A percentile compares a stretch with the other conserved stretches of the same genome.
Conservation (phyloP, 2,797 vertebrate species). For the Columba guinea region DNA sequence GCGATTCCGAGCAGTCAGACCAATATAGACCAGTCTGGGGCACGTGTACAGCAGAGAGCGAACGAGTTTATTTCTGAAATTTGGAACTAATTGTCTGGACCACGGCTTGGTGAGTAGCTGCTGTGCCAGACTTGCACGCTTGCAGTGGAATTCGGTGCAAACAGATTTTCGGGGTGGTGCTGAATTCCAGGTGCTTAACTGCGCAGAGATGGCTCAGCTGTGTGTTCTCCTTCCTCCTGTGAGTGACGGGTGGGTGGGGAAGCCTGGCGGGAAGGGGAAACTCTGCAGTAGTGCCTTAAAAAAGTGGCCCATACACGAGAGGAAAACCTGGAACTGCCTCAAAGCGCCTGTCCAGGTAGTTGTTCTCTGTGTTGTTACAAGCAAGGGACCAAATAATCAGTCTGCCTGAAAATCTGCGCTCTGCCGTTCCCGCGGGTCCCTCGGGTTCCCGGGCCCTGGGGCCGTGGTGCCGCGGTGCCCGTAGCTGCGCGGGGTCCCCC, state of each 20-base stretch:
- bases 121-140: neutral
- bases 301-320: neutral
- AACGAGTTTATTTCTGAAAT: neutral
- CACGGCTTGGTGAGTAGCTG: accelerated
- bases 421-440: accelerated
- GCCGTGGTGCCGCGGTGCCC: no score
- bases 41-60: neutral
- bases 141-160: accelerated
- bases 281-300: accelerated
- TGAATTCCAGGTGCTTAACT: neutral
- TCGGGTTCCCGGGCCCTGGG: no score
- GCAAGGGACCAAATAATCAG: accelerated
- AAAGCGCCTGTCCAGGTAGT: neutral
- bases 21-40: neutral
- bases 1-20: neutral
- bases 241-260: neutral
- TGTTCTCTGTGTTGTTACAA: accelerated
- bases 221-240: accelerated
- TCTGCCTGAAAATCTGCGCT: neutral
- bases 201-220: neutral
- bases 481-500: neutral
- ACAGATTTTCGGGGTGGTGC: neutral
- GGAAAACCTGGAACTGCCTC: no score
- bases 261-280: neutral
- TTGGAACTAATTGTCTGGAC: accelerated